Conservation (phyloP, 2,797 vertebrate species). For the Ptychadena robeensis region DNA sequence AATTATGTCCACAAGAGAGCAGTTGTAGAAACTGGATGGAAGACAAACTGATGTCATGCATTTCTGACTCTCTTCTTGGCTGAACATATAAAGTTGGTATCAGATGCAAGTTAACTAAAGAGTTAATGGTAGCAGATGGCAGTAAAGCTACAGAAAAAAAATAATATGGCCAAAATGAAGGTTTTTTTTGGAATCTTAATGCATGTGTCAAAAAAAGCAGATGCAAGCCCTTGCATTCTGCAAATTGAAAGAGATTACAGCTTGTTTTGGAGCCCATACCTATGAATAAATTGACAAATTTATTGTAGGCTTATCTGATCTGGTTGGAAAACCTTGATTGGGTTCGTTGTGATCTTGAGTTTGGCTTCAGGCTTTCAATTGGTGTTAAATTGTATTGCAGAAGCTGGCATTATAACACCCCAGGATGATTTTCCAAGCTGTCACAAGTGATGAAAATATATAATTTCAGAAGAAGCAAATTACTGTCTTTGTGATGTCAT, state of each 20-base stretch:
- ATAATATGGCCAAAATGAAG: conserved; percentile 66
- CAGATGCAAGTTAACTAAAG: conserved; percentile 8
- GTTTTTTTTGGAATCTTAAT: conserved; percentile 67
- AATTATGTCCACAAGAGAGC: conserved; percentile 53
- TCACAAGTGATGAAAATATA: conserved; percentile 66
- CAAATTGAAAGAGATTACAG: conserved; percentile 63
- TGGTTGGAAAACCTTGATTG: conserved; percentile 62
- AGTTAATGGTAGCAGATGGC: conserved; percentile 65
- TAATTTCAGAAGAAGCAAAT: conserved; percentile 62
- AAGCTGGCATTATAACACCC: conserved; percentile 63
- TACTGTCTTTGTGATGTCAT: conserved; percentile 55
- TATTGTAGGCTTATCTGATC: conserved; percentile 65
- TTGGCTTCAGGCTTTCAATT: conserved; percentile 63
- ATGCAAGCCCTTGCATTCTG: conserved; percentile 64
- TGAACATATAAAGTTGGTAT: conserved; percentile 21
- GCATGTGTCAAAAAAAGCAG: conserved; percentile 64
- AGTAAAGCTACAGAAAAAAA: conserved; percentile 60
- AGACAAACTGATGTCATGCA: conserved; percentile 16
- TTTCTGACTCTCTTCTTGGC: conserved; percentile 48
- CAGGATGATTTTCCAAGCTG: conserved; percentile 67
- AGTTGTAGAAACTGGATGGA: conserved; percentile 49
- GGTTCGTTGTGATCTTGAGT: conserved; percentile 61
- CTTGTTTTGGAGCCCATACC: conserved; percentile 62
- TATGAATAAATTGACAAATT: conserved; percentile 66
- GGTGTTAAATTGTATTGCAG: conserved; percentile 67